Percentiles rank a stretch among this genome's conserved stretches.
Evolutionary conservation across 1,140 invertebrate species (phyloP).

Genomic region (Penaeus japonicus): DNA sequence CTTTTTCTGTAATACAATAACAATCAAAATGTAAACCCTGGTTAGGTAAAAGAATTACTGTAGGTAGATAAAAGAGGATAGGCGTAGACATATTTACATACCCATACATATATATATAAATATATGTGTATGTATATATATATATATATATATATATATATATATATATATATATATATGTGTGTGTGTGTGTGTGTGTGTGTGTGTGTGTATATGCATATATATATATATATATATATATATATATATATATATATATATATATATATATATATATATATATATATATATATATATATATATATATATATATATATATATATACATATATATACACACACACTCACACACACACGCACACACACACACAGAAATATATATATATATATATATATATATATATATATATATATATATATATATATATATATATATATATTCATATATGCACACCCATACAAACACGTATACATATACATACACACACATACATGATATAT

Average conservation of each 20-base stretch:
- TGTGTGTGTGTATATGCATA: background rate
- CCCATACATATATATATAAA: background rate
- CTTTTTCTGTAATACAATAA: no score
- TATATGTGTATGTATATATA: background rate
- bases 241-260: background rate
- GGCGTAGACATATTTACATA: background rate
- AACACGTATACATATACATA: background rate
- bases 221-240: background rate
- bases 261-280: background rate
- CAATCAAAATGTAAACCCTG: no score
- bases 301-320: no score
- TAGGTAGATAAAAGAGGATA: no score
- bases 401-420: background rate
- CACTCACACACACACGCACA: no score
- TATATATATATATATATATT: background rate
- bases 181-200: background rate
- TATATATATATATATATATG: background rate
- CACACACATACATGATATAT: no score
- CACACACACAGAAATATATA: no score
- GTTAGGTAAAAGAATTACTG: no score
- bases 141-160: background rate
- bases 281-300: background rate
- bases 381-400: constrained; percentile 13
- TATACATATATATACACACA: no score
- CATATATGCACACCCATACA: background rate